Evolutionary conservation across 2,888 invertebrate genomes (phyloP).

Genomic region (Eupithecia pulchellata): DNA sequence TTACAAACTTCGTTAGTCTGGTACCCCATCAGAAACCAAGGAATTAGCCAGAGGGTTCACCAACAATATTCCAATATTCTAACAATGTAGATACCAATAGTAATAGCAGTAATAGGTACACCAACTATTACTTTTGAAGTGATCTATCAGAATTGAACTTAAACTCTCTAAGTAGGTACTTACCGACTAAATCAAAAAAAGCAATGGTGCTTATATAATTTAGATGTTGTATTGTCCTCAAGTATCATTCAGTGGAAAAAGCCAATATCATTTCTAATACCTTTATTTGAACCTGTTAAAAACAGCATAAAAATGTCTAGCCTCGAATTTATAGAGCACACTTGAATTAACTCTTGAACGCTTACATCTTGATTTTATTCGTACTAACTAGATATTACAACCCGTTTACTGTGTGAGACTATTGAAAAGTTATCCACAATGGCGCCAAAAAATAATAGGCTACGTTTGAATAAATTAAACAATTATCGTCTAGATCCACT

Average conservation of each 20-base stretch:
- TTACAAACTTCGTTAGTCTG: constrained; percentile 10
- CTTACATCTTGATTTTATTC: constrained; percentile 77
- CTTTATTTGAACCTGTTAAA: constrained; percentile 2
- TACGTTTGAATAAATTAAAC: no score
- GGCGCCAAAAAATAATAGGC: constrained; percentile 39
- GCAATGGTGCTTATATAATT: background rate
- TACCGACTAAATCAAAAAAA: background rate
- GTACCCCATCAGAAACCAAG: constrained; percentile 7
- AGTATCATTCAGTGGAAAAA: background rate
- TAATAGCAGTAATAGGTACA: background rate
- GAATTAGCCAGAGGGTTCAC: background rate
- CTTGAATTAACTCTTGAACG: constrained; percentile 58
- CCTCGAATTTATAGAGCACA: constrained; percentile 67
- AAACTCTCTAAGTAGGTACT: background rate
- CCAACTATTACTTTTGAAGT: no score
- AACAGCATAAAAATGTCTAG: constrained; percentile 53
- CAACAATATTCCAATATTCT: constrained; percentile 4
- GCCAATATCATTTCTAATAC: background rate
- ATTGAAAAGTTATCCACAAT: constrained; percentile 73
- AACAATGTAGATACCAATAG: background rate
- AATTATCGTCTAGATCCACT: no score
- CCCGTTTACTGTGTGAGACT: constrained; percentile 74
- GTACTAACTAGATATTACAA: constrained; percentile 78
- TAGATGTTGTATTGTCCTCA: background rate
- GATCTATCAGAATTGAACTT: background rate